Conservation (phyloP, 1,140 invertebrate species). For the Euura lappo region DNA sequence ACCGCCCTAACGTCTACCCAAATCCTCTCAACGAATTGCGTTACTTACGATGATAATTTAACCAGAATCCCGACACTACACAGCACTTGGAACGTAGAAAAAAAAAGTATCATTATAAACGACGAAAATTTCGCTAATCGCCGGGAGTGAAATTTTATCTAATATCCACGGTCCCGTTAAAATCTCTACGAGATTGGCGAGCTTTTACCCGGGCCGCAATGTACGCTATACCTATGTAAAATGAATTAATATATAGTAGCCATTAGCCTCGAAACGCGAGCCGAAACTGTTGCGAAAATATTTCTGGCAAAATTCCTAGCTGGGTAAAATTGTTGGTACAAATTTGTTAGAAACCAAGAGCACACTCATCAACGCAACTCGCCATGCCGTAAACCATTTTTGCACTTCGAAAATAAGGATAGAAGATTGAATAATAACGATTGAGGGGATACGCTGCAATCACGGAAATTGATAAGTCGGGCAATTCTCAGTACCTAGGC, state of each 20-base stretch:
- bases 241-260: too few relatives aligned
- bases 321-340: not conserved
- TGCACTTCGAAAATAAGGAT: not conserved
- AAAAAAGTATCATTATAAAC: too few relatives aligned
- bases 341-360: too few relatives aligned
- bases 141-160: constrained; percentile 2
- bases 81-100: too few relatives aligned
- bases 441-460: too few relatives aligned
- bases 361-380: not conserved
- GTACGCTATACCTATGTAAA: too few relatives aligned
- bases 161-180: not conserved
- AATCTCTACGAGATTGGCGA: not conserved
- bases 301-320: not conserved
- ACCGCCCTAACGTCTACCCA: not conserved
- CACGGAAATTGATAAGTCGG: too few relatives aligned
- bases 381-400: not conserved
- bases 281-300: not conserved
- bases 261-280: not conserved
- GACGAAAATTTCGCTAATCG: not conserved
- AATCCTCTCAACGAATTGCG: not conserved
- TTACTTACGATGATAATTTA: too few relatives aligned
- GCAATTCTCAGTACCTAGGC: too few relatives aligned
- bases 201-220: not conserved
- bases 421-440: not conserved
- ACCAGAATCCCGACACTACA: too few relatives aligned